A percentile compares a stretch with the other conserved stretches of the same genome.
phyloP scores from a whole-genome alignment of 1,140 invertebrate species.

The Coboldia fuscipes region DNA sequence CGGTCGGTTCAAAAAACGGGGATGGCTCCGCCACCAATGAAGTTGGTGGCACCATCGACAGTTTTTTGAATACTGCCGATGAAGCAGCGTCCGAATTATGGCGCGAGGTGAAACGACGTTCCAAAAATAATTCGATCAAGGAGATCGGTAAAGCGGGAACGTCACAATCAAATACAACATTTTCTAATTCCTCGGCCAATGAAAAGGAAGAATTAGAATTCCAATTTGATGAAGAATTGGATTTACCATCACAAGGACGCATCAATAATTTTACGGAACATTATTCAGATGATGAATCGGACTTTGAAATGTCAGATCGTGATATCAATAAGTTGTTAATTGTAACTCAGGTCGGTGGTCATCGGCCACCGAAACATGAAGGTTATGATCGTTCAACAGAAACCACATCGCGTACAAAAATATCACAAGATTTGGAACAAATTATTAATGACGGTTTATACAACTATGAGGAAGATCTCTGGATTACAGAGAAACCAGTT shows the following conservation, averaged over 20 bases:
- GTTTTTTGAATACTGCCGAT: too few species aligned
- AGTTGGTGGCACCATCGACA: too few species aligned
- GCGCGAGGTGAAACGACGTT: constrained; percentile 31
- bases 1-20: not conserved
- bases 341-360: constrained; percentile 60
- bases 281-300: constrained; percentile 61
- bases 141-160: constrained; percentile 12
- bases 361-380: constrained; percentile 53
- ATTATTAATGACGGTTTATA: constrained; percentile 88
- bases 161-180: constrained; percentile 9
- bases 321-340: constrained; percentile 91
- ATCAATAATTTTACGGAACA: constrained; percentile 60
- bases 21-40: not conserved
- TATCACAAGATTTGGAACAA: constrained; percentile 81
- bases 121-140: constrained; percentile 21
- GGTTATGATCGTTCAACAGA: constrained; percentile 75
- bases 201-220: constrained; percentile 82
- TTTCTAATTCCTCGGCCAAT: constrained; percentile 8
- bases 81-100: constrained; percentile 14
- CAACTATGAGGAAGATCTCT: constrained; percentile 85
- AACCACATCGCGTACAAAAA: constrained; percentile 65
- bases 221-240: constrained; percentile 90
- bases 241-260: constrained; percentile 38
- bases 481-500: constrained; percentile 28
- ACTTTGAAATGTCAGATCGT: constrained; percentile 74